Evolutionary conservation across 1,140 invertebrate genomes (phyloP), one percentile per base, ranked within the genome.

Genomic region (Bombus impatiens): DNA sequence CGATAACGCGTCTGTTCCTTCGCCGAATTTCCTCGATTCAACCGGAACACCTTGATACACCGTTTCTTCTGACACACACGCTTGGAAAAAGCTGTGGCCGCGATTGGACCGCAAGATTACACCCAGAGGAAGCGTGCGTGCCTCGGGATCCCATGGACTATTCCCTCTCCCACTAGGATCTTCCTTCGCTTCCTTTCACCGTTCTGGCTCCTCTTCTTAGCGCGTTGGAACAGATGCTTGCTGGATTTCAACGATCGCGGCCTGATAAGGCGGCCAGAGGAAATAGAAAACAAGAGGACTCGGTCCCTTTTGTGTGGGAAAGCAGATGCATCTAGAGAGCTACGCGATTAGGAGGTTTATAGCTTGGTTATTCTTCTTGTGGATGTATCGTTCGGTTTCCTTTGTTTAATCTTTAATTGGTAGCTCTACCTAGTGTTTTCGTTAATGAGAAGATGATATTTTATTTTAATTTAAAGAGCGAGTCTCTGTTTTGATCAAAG

Each of bases 91-190:
- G 47, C 57, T 44, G 70, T 47, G 78, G 37, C 75, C 80, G 84
- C 89, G 89, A 90, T 90, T 74, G 88, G 47, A 82, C 82, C 86
- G 81, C 88, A 44, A 90, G 89, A 90, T 90, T 90, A 78, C 88
- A 88, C 77, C 74, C 67, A 77, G 83, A 86, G 62, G 88, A 86
- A 86, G 70, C 80, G 77, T 89, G 89, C 89, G 86, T 89, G 88
- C 75, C 62, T 81, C 72, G 79, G 28, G 83, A 89, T 89, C 75
- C 79, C 86, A 53, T 59, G 67, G 75, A 78, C 47, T 47, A 42
- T 53, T 67, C 80, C 32, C 57, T 3, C 62, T 18, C 44, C 28
- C 71, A 25, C 13, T 12, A 42, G 25, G 28, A 40, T 71, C n/a
- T 25, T 53, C 84, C 42, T 57, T 57, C 22, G 35, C 44, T 65